Evolutionary conservation across 1,140 invertebrate species (phyloP), one percentile per base, ranked within the genome.

Genomic region (Propsilocerus akamusi): DNA sequence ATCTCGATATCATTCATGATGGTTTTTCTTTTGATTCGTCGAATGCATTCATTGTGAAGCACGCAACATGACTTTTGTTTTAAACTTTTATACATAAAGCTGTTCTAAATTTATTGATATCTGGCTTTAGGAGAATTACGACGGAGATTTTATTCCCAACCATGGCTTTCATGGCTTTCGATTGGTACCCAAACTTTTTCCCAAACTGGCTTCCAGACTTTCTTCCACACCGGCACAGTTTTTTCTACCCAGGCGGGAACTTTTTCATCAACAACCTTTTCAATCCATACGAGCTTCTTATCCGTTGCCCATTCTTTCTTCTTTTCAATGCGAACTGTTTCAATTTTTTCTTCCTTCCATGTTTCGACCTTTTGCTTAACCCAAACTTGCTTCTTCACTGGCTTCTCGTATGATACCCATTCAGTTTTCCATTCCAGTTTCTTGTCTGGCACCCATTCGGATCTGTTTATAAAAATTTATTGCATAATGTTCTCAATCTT

Each of bases 301-400:
- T 83, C 78, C 7, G 77, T 78, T 52, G 78, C 72, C 82, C 81
- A 86, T n/a, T 78, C 73, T 64, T 85, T 77, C 55, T 81, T 81
- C 64, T 85, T 86, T 32, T 81, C 73, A 0, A 75, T 80, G 51
- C 76, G 75, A 81, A 81, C 84, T 25, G 81, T 73, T 59, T 84
- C 78, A 22, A 81, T 75, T 56, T 80, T 80, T 58, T 83, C 76
- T 53, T 83, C 76, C 34, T 80, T 68, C 81, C 82, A 85, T 22
- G 78, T 74, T 50, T 83, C 68, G 59, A 82, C 80, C 64, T 86
- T 84, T 53, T 84, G 76, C 6, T 76, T 74, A 12, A 76, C 68
- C 82, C 81, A 86, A 23, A 74, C 73, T 61, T 83, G 78, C 58
- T 83, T 83, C 65, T 83, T 83, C 52, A 80, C 77, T 1, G 74